These are phyloP conservation scores for Gnathonemus echidnorhynchus DNA, from an alignment of 2,113 vertebrate species.

Conservation along the genomic window DNA sequence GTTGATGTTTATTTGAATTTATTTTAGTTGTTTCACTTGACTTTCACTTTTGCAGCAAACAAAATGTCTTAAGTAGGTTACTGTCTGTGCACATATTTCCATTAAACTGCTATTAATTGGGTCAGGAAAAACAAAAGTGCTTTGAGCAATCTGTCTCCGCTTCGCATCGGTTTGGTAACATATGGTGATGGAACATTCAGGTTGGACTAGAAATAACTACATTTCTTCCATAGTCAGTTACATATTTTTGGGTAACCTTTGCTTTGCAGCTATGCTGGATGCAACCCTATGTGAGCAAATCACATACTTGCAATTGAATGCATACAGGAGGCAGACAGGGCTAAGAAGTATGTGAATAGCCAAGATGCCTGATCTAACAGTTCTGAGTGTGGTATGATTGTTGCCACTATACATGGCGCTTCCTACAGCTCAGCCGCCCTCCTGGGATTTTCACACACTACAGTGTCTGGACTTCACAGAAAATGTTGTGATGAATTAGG, in stretches of 20 bases:
- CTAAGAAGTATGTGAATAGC: neutral
- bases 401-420: neutral
- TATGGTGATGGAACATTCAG: slow-evolving; percentile 70
- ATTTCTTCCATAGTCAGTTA: slow-evolving; percentile 40
- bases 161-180: slow-evolving; percentile 66
- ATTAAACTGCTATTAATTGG: slow-evolving; percentile 60
- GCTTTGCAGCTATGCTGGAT: neutral
- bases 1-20: neutral
- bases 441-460: neutral
- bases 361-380: neutral
- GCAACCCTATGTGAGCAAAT: neutral
- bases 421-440: neutral
- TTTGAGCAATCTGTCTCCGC: slow-evolving; percentile 62
- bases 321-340: neutral
- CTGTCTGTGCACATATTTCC: slow-evolving; percentile 52
- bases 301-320: neutral
- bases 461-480: neutral
- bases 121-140: slow-evolving; percentile 60
- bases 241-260: neutral
- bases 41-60: neutral
- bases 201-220: slow-evolving; percentile 71
- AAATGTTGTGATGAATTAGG: neutral
- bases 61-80: neutral
- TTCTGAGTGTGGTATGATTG: neutral
- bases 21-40: neutral